A percentile compares a stretch with the other conserved stretches of the same genome.
phyloP scores from a whole-genome alignment of 2,113 vertebrate species.

The Aegithalos caudatus region DNA sequence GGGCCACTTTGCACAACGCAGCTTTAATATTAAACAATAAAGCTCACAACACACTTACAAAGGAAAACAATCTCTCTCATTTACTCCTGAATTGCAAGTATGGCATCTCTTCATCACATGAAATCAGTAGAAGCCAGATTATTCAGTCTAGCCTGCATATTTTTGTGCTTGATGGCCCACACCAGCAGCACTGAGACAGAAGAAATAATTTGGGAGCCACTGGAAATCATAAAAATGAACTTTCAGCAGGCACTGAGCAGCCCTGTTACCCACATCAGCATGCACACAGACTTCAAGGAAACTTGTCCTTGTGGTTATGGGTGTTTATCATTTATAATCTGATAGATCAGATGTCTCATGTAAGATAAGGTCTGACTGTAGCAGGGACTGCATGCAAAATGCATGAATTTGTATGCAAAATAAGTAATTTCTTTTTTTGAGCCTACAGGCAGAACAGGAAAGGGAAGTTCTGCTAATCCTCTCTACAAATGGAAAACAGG shows the following conservation, averaged over 20 bases:
- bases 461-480: background rate
- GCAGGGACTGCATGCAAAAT: background rate
- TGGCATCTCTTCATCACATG: background rate
- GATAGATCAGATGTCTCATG: background rate
- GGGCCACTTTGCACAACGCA: slow-evolving; percentile 70
- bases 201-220: background rate
- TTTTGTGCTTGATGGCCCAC: background rate
- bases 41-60: slow-evolving; percentile 66
- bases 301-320: slow-evolving; percentile 13
- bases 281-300: slow-evolving; percentile 30
- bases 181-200: background rate
- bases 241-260: background rate
- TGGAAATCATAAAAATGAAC: background rate
- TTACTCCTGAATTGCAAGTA: slow-evolving; percentile 50
- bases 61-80: slow-evolving; percentile 62
- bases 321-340: background rate
- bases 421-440: background rate
- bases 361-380: background rate
- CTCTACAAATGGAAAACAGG: background rate
- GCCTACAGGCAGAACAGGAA: background rate
- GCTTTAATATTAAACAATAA: slow-evolving; percentile 78
- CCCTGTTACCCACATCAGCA: slow-evolving; percentile 16
- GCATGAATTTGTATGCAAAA: background rate
- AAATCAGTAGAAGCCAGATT: slow-evolving; percentile 28
- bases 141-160: background rate